Evolutionary conservation across 1,140 invertebrate genomes (phyloP), one percentile per base, ranked within the genome.

Genomic region (Camponotus floridanus): DNA sequence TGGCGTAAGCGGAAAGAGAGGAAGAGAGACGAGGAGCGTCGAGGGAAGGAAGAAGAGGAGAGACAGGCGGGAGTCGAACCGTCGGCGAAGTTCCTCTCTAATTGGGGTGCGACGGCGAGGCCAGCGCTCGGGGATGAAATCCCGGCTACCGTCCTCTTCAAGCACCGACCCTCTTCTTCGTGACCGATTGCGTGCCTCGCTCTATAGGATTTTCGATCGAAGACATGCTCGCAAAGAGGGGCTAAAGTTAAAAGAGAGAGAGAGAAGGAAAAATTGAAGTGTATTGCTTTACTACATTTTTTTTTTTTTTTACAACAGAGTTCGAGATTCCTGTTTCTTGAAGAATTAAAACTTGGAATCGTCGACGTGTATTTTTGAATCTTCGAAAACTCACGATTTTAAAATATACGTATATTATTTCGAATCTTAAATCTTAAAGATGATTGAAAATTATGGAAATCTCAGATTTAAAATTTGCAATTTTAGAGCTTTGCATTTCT

Each of bases 81-180:
- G 89, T 90, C 89, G 87, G 68, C 87, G 70, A 91, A 91, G 90
- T 91, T 91, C 87, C 90, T 90, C 90, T 87, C 89, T 91, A 91
- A 91, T 91, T 91, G 90, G 90, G 90, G 90, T 90, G 89, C 87
- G 86, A 90, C 85, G 87, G 65, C 88, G 84, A 51, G 48, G 86
- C 88, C 59, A 76, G 26, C 68, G 68, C 74, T 81, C 74, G 84
- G 89, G 90, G 89, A 89, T 91, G 88, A 91, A 91, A 90, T 91
- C 90, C 76, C 71, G 87, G 90, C 89, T 85, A 76, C 76, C 86
- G 76, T 84, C 78, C 89, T 90, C 86, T 87, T 86, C 86, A 80
- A 83, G 67, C 48, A 57, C 70, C 81, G 78, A 91, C 88, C 89
- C 89, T 90, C 90, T 91, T 88, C 89, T 90, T 90, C 89, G 88